These are phyloP conservation scores for Zygogramma bicolorata DNA, from an alignment of 2,888 invertebrate species.

Conservation along the genomic window DNA sequence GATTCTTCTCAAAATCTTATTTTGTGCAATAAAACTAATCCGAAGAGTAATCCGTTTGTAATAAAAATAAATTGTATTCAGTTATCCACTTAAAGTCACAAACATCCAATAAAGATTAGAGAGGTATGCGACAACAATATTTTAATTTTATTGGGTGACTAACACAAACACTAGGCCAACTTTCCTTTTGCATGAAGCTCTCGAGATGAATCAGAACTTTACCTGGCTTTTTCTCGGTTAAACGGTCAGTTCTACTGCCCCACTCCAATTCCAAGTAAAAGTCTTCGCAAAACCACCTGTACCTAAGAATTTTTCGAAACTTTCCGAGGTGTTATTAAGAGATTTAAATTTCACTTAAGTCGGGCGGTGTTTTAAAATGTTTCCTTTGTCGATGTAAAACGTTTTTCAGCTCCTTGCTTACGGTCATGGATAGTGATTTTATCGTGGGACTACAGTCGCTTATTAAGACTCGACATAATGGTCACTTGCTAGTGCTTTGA, in stretches of 20 bases:
- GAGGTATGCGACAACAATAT: not conserved
- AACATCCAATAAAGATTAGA: not conserved
- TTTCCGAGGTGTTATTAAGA: slow-evolving; percentile 53
- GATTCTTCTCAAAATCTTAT: too few relatives aligned
- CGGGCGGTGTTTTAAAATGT: slow-evolving; percentile 53
- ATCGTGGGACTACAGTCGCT: slow-evolving; percentile 31
- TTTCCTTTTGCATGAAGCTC: not conserved
- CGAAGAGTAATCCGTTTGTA: too few relatives aligned
- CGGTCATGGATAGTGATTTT: slow-evolving; percentile 46
- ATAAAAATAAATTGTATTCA: too few relatives aligned
- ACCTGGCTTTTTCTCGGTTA: not conserved
- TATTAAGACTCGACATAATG: slow-evolving; percentile 22
- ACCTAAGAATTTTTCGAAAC: not conserved
- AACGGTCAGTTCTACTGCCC: not conserved
- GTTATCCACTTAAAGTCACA: not conserved
- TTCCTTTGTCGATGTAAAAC: slow-evolving; percentile 46
- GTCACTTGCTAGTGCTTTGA: slow-evolving; percentile 35
- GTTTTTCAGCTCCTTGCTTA: slow-evolving; percentile 27
- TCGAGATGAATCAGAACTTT: not conserved
- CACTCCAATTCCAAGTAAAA: not conserved
- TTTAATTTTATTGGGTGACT: not conserved
- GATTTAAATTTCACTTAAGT: slow-evolving; percentile 55
- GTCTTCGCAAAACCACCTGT: slow-evolving; percentile 30
- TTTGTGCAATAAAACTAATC: too few relatives aligned
- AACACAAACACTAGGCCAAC: not conserved